Base-by-base conservation (phyloP, 2,888 invertebrate genomes). In the Eustalomyia histrio region DNA sequence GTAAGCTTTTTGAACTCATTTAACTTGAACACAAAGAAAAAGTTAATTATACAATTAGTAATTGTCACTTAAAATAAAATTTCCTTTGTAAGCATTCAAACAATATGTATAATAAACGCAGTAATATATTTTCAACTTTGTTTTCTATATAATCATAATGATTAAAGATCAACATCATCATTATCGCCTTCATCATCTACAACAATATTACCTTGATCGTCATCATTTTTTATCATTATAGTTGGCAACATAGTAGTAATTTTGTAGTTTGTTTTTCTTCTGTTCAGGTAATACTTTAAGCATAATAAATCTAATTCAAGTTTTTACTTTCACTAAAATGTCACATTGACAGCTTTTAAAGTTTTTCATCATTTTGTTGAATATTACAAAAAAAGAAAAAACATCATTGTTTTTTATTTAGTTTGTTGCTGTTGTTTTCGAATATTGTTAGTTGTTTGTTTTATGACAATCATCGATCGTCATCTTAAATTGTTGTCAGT, bases 381-480 rank as follows among this genome's bases (percentile, higher is more conserved):
- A 24, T 47, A 24, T 14, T 47, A 50, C 29, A 29, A 29, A 4
- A 29, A 29, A 29, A 29, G 1, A 29, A 29, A 71, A 57, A 47
- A 29, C 55, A 29, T 58, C 47, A n/a, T 52, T 60, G 43, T 68
- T 68, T 47, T 35, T 57, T n/a, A 29, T 29, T 29, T 29, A 7
- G 29, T 29, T 29, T 29, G 29, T 29, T 29, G 5, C 2, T 43
- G 6, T 74, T 73, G 47, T 53, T 35, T 14, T 58, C 43, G 47
- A 9, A 65, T 67, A 61, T 71, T 69, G 80, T 76, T 72, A n/a
- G 33, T 67, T 55, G 29, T 53, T 61, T 78, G 52, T 80, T 65
- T 80, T 85, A 84, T 86, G 88, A 86, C 87, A 88, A 88, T 88
- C 88, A 87, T 87, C 86, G 88, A 88, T 88, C 87, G 87, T 88